Base-by-base conservation (phyloP, 2,113 vertebrate species). In the Paralichthys olivaceus region DNA sequence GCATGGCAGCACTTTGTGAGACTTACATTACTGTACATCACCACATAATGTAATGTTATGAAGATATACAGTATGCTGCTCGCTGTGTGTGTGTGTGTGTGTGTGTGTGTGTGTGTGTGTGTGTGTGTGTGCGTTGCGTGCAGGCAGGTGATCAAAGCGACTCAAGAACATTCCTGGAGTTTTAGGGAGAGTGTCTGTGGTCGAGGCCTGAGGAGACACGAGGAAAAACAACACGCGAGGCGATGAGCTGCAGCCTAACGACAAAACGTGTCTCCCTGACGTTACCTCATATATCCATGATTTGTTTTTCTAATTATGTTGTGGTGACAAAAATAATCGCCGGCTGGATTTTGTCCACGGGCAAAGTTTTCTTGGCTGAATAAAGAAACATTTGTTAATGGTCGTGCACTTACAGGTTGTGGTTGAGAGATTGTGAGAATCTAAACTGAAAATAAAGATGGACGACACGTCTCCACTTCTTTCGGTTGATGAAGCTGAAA, bases 131-230 rank as follows among this genome's bases (percentile, higher is more conserved):
- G 54, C 29, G 43, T 65, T 65, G 83, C 80, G 63, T 85, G 86
- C 59, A 57, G 59, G 43, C 56, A 58, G 2, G 4, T 19, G n/a
- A 69, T 84, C 68, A 85, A 81, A 81, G 68, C 15, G 20, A 17
- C 14, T 40, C 2, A 3, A 62, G 69, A 6, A 61, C 85, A 85
- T 85, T 87, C 87, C 87, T 51, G 53, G 79, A 56, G n/a, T 0
- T 62, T 79, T 61, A 55, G 34, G 15, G 23, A 66, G 49, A 76
- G 32, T 23, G 7, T 79, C 54, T 89, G 85, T 81, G 85, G 74
- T 85, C 12, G 14, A 72, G 58, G 82, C 87, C 87, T 61, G 59
- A 76, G 82, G 85, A 89, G 75, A 81, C 15, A 60, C 2, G 0
- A 76, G 12, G 7, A 62, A 57, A 55, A 77, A 72, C 43, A 72